A percentile compares a stretch with the other conserved stretches of the same genome.
phyloP scores from a whole-genome alignment of 1,140 invertebrate species.

The Pteromalus puparum region DNA sequence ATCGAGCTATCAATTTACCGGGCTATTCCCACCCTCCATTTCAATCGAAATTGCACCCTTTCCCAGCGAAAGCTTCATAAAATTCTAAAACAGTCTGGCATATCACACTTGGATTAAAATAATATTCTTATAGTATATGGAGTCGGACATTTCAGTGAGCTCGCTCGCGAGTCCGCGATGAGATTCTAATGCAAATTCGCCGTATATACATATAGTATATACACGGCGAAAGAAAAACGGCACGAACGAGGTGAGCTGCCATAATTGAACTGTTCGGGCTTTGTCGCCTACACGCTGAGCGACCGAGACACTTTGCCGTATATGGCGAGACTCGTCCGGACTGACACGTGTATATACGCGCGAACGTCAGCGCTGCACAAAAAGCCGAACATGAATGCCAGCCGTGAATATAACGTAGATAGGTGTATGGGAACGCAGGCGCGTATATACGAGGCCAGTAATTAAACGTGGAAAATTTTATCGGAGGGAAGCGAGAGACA shows the following conservation, averaged over 20 bases:
- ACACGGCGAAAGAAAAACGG: neutral
- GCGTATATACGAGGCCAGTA: neutral
- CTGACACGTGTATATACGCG: neutral
- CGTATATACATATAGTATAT: too few species aligned
- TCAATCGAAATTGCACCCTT: too few species aligned
- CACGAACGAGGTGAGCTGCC: neutral
- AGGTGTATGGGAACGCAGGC: neutral
- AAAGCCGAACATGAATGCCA: neutral
- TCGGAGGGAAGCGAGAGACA: neutral
- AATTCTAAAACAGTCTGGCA: too few species aligned
- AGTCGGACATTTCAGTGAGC: neutral
- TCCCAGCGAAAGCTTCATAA: too few species aligned
- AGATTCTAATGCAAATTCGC: constrained; percentile 36
- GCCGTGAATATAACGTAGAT: neutral
- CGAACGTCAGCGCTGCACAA: neutral
- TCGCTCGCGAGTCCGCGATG: neutral
- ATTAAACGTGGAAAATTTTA: neutral
- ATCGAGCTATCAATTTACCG: too few species aligned
- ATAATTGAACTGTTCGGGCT: constrained; percentile 31
- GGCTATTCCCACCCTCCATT: too few species aligned
- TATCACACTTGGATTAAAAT: neutral
- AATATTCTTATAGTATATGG: too few species aligned
- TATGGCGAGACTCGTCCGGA: neutral
- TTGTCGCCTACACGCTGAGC: neutral
- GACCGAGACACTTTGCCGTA: neutral